phyloP scores from a whole-genome alignment of 92 coral and sea anemone genomes.

The Palythoa grandiflora region DNA sequence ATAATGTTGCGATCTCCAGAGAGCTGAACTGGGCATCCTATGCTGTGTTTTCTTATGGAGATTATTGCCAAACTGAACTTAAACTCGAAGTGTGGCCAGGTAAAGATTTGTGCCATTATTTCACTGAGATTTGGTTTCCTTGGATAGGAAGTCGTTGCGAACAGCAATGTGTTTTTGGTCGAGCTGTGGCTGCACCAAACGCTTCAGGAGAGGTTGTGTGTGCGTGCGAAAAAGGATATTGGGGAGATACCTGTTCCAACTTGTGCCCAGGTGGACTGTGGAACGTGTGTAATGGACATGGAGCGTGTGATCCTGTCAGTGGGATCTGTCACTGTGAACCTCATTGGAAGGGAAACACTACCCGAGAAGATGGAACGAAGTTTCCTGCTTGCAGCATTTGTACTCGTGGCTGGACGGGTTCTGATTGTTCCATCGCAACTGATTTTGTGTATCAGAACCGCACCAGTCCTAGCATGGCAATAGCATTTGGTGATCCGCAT shows the following conservation, averaged over 20 bases:
- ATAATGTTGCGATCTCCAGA: constrained; percentile 71
- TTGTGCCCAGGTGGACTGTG: constrained; percentile 76
- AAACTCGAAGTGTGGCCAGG: constrained; percentile 87
- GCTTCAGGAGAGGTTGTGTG: constrained; percentile 44
- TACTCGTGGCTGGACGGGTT: constrained; percentile 65
- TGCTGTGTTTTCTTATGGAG: constrained; percentile 83
- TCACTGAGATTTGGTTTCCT: constrained; percentile 76
- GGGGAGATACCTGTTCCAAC: constrained; percentile 62
- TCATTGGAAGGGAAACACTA: constrained; percentile 60
- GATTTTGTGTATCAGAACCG: constrained; percentile 39
- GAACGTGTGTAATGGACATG: constrained; percentile 72
- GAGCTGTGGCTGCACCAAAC: constrained; percentile 49
- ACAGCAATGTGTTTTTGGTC: constrained; percentile 59
- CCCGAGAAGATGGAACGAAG: constrained; percentile 12
- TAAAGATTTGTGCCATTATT: constrained; percentile 82
- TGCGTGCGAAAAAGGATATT: constrained; percentile 70
- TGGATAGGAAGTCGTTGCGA: constrained; percentile 77
- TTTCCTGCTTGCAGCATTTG: constrained; percentile 62
- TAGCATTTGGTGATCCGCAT: constrained; percentile 74
- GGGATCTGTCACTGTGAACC: constrained; percentile 72
- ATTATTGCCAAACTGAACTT: constrained; percentile 78
- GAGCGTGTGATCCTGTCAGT: constrained; percentile 63
- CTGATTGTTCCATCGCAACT: constrained; percentile 63
- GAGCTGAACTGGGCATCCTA: constrained; percentile 76
- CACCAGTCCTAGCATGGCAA: constrained; percentile 44